phyloP scores from a whole-genome alignment of 2,797 vertebrate genomes.

The Chelidonichthys spinosus region DNA sequence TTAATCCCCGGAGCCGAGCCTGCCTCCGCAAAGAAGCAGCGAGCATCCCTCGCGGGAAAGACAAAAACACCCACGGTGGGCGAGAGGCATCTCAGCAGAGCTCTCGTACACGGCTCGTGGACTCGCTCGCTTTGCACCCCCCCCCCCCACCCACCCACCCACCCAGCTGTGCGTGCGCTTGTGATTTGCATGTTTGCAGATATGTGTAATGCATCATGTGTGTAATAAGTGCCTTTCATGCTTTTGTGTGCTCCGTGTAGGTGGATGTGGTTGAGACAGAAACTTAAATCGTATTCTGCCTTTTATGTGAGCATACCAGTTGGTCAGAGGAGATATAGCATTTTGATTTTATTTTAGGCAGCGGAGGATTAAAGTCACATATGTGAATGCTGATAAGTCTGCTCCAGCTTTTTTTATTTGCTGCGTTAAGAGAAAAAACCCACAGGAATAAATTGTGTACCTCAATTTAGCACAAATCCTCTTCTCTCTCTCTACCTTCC shows the following conservation, averaged over 20 bases:
- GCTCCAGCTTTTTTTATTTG: constrained; percentile 33
- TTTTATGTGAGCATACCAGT: constrained; percentile 58
- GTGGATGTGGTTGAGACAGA: constrained; percentile 73
- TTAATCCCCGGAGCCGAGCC: constrained; percentile 83
- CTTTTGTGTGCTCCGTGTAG: constrained; percentile 67
- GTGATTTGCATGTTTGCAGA: constrained; percentile 62
- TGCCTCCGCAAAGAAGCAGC: constrained; percentile 83
- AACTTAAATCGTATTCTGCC: constrained; percentile 65
- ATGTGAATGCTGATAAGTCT: constrained; percentile 53
- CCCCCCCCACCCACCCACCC: constrained; percentile 44
- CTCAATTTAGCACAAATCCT: constrained; percentile 36
- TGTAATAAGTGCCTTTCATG: constrained; percentile 40
- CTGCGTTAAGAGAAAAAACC: constrained; percentile 17
- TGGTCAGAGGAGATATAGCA: constrained; percentile 55
- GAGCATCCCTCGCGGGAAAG: constrained; percentile 81
- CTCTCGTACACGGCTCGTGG: constrained; percentile 70
- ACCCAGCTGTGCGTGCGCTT: constrained; percentile 51
- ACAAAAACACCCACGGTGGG: constrained; percentile 83
- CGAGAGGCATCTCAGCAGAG: constrained; percentile 73
- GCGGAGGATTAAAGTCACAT: constrained; percentile 63
- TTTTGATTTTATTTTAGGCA: constrained; percentile 65
- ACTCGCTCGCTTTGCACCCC: constrained; percentile 60
- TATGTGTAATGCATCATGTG: constrained; percentile 37
- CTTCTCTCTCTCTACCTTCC: neutral
- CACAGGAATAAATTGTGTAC: constrained; percentile 25